phyloP scores from a whole-genome alignment of 2,797 vertebrate species.

The Sebastes flavidus region DNA sequence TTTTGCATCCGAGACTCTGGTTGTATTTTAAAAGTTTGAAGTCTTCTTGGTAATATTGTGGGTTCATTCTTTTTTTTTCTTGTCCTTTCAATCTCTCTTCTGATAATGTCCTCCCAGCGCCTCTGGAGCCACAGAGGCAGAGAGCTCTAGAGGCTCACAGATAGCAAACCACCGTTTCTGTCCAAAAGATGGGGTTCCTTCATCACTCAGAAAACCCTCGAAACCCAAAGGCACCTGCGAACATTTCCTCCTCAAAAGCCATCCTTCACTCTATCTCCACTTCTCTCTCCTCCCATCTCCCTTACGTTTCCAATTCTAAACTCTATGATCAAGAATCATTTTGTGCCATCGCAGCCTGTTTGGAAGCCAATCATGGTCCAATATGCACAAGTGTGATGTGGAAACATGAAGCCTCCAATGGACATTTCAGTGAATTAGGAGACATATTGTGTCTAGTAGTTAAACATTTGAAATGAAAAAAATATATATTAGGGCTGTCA shows the following conservation, averaged over 20 bases:
- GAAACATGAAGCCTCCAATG: background rate
- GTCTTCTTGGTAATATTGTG: background rate
- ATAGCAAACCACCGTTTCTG: conserved; percentile 11
- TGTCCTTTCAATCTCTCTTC: background rate
- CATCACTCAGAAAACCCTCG: conserved; percentile 48
- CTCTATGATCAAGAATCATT: background rate
- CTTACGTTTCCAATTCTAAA: background rate
- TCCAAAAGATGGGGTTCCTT: conserved; percentile 37
- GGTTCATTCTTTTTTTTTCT: background rate
- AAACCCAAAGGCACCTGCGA: conserved; percentile 18
- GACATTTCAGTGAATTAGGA: background rate
- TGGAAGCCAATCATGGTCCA: background rate
- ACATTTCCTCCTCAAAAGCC: conserved; percentile 5
- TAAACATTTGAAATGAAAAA: background rate
- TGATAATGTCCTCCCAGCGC: conserved; percentile 11
- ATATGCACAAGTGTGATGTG: background rate
- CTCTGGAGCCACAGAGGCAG: conserved; percentile 28
- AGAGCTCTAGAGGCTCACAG: conserved; percentile 20
- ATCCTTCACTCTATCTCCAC: conserved; percentile 4
- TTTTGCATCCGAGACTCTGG: background rate
- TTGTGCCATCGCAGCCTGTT: background rate
- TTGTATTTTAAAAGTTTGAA: background rate
- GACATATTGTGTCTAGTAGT: background rate
- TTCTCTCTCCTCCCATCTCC: background rate
- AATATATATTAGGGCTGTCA: background rate